These are phyloP conservation scores for Clarias gariepinus DNA, from an alignment of 2,113 vertebrate species.

Conservation along the genomic window DNA sequence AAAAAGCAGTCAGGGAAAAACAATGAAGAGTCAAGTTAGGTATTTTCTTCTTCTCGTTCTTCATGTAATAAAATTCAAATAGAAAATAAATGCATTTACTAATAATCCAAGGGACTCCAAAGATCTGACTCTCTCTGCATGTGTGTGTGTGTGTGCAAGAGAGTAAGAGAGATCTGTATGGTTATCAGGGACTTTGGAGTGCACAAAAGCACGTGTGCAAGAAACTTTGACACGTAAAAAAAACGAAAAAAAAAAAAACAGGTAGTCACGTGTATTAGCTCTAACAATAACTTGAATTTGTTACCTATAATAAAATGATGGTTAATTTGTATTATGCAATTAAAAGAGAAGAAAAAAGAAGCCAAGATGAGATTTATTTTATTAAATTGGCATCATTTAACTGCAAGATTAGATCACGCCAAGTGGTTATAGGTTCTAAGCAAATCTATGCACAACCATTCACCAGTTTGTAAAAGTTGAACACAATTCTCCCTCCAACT, in stretches of 20 bases:
- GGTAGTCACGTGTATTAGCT: too few species aligned
- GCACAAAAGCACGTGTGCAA: not conserved
- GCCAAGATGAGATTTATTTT: not conserved
- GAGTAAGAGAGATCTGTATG: not conserved
- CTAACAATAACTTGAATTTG: not conserved
- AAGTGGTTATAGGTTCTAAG: not conserved
- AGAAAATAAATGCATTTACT: not conserved
- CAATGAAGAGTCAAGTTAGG: not conserved
- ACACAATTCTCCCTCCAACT: not conserved
- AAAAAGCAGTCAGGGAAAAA: not conserved
- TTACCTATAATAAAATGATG: not conserved
- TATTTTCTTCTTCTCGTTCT: not conserved
- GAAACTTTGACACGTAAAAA: conserved; percentile 20
- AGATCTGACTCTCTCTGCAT: not conserved
- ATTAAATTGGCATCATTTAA: not conserved
- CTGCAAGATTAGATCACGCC: not conserved
- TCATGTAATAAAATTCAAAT: not conserved
- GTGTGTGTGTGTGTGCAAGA: not conserved
- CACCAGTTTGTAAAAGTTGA: not conserved
- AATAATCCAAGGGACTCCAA: not conserved
- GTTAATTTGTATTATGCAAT: not conserved
- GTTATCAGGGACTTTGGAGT: conserved; percentile 40
- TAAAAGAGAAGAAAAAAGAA: not conserved
- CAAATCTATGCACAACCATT: too few species aligned
- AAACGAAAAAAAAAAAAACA: not conserved